phyloP scores from a whole-genome alignment of 1,140 invertebrate genomes.

The Lasioglossum baleicum region DNA sequence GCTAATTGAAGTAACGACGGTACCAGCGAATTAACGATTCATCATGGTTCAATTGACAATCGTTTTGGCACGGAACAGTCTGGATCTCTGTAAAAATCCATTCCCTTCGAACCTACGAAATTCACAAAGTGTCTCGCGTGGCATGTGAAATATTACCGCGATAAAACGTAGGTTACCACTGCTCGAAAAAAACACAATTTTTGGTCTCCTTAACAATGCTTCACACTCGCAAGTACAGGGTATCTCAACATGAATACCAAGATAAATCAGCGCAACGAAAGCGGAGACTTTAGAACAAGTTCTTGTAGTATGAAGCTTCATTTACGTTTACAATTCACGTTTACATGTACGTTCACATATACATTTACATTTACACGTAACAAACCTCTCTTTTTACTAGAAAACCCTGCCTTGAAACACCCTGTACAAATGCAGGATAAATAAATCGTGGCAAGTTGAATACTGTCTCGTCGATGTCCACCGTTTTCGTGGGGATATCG shows the following conservation, averaged over 20 bases:
- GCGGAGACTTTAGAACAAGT: not conserved
- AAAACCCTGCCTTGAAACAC: not conserved
- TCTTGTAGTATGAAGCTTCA: not conserved
- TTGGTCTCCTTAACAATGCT: not conserved
- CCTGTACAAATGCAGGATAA: not conserved
- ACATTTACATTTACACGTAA: too few relatives aligned
- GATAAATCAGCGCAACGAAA: not conserved
- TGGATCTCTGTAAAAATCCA: not conserved
- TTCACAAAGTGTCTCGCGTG: slow-evolving; percentile 9
- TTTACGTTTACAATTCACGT: too few relatives aligned
- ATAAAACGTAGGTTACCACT: not conserved
- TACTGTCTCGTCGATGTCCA: not conserved
- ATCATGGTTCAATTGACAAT: slow-evolving; percentile 61
- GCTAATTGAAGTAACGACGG: slow-evolving; percentile 24
- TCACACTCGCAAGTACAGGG: not conserved
- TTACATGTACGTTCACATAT: too few relatives aligned
- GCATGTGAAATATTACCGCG: not conserved
- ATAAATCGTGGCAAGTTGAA: slow-evolving; percentile 2
- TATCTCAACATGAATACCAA: not conserved
- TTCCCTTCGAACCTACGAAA: slow-evolving; percentile 26
- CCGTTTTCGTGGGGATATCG: not conserved
- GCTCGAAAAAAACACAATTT: not conserved
- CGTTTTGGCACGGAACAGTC: slow-evolving; percentile 66
- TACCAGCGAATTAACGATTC: slow-evolving; percentile 30
- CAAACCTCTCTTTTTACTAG: not conserved